phyloP scores from a whole-genome alignment of 1,140 invertebrate species.

The Platyscapa corneri region DNA sequence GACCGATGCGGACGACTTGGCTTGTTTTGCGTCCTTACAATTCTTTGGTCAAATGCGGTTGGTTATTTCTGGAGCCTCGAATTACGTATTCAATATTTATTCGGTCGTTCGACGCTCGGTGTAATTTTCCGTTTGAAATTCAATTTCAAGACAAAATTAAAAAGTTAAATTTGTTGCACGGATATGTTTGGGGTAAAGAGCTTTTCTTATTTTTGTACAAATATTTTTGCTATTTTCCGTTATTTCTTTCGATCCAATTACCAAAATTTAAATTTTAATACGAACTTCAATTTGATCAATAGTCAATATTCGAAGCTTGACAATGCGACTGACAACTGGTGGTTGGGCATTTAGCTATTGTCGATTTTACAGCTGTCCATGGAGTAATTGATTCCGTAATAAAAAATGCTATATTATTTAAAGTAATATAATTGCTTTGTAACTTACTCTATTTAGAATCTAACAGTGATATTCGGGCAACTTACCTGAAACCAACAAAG shows the following conservation, averaged over 20 bases:
- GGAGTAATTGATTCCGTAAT: too few species aligned
- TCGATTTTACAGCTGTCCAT: too few species aligned
- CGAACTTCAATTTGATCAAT: too few species aligned
- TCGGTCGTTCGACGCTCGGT: not conserved
- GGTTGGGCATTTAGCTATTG: too few species aligned
- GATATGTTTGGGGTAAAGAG: not conserved
- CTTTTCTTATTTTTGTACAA: not conserved
- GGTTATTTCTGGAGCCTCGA: not conserved
- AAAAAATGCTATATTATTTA: too few species aligned
- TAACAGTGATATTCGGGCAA: not conserved
- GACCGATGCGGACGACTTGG: not conserved
- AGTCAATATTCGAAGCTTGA: too few species aligned
- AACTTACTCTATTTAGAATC: not conserved
- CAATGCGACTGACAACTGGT: too few species aligned
- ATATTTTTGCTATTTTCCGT: not conserved
- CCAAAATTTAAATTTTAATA: too few species aligned
- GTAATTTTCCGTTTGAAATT: conserved; percentile 39
- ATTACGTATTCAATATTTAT: conserved; percentile 48
- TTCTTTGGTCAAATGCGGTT: conserved; percentile 22
- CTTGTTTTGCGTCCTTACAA: conserved; percentile 19
- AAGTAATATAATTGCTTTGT: not conserved
- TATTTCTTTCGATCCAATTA: too few species aligned
- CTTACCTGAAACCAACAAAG: not conserved
- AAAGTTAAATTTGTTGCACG: not conserved
- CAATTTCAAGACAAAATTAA: conserved; percentile 33